Evolutionary conservation across 2,113 vertebrate genomes (phyloP), one percentile per base, ranked within the genome.

Genomic region (Pseudonaja textilis): DNA sequence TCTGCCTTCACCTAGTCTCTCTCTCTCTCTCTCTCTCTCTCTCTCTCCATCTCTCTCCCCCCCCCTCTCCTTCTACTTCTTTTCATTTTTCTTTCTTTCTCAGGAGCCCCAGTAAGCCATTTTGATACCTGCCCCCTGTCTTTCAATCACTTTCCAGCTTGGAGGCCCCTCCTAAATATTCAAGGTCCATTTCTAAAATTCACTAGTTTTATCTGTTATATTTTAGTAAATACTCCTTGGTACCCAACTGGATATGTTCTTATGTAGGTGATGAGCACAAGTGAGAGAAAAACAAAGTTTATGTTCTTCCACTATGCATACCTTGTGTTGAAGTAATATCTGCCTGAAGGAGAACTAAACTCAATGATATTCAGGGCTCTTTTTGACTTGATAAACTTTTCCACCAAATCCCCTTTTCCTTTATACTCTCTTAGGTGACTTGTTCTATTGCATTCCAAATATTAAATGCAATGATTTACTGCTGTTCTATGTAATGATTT

Each of bases 401-500:
- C 25, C 74, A 57, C 57, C 94, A 89, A 0, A 92, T 91, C 59
- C 94, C 18, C 8, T 88, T 34, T 10, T 57, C 39, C n/a, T 74
- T 93, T 95, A 69, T 93, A 88, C 90, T 93, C 92, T 1, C 5
- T 81, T 0, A 69, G 0, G 61, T 57, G 5, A 85, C 92, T 86
- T 96, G 90, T 54, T 90, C 93, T 88, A 26, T 0, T 0, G 1
- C 89, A 85, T 91, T 91, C 57, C 92, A 11, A 93, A 7, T 25
- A 81, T 74, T 42, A 92, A 85, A n/a, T 34, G n/a, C 86, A 94
- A 91, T 61, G 3, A 93, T 74, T 4, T 59, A 25, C 18, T 93
- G 92, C 25, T 26, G 42, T 91, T 92, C 55, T 91, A 94, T 88
- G 5, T 50, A 69, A 86, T 55, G 0, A 2, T 6, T 94, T 94